phyloP scores from a whole-genome alignment of 2,113 vertebrate species.

The Alethe castanea region DNA sequence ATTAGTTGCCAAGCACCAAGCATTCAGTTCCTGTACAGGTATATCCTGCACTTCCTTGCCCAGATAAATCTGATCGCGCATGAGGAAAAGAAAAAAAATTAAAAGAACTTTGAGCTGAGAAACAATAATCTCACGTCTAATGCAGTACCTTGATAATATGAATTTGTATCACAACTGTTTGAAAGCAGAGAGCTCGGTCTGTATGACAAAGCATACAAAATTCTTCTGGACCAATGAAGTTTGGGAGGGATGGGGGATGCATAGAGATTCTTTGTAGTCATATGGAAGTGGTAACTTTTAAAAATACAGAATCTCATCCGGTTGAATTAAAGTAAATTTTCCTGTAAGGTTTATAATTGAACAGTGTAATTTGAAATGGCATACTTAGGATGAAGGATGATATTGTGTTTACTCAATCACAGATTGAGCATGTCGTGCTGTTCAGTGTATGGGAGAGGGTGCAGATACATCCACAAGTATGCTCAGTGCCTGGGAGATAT shows the following conservation, averaged over 20 bases:
- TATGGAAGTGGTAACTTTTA: not conserved
- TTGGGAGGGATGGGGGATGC: rapidly evolving
- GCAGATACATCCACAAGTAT: not conserved
- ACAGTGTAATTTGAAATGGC: not conserved
- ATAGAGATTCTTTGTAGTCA: not conserved
- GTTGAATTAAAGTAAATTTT: not conserved
- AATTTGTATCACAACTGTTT: not conserved
- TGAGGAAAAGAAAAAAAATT: not conserved
- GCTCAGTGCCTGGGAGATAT: not conserved
- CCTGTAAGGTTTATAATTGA: not conserved
- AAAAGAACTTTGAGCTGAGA: not conserved
- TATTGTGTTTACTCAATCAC: not conserved
- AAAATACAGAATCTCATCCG: not conserved
- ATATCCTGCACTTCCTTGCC: not conserved
- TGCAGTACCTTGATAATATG: not conserved
- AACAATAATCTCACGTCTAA: not conserved
- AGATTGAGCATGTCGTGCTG: not conserved
- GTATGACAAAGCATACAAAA: not conserved
- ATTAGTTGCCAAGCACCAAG: not conserved
- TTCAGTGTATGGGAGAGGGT: not conserved
- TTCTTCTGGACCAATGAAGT: not conserved
- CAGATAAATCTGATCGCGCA: not conserved
- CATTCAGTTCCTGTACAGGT: not conserved
- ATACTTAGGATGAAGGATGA: not conserved
- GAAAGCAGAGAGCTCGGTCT: not conserved